Percentiles rank a stretch among this genome's conserved stretches.
phyloP scores from a whole-genome alignment of 1,140 invertebrate genomes.

The Drosophila sulfurigaster region DNA sequence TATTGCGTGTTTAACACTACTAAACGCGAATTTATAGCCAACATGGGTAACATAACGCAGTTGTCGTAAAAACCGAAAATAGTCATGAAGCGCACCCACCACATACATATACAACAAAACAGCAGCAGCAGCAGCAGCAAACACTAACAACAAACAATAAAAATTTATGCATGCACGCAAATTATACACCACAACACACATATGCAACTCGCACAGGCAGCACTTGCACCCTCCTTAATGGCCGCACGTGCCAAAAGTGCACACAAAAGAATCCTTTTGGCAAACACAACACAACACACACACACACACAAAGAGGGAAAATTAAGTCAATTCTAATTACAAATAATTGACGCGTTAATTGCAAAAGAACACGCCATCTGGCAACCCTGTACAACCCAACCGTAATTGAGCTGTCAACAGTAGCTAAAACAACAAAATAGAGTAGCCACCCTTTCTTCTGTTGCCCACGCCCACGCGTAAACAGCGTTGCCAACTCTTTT shows the following conservation, averaged over 20 bases:
- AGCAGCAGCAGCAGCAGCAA: constrained; percentile 55
- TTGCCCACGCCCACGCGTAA: constrained; percentile 1
- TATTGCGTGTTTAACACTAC: constrained; percentile 82
- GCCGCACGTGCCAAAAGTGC: constrained; percentile 63
- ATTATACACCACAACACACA: constrained; percentile 54
- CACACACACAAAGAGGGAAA: constrained; percentile 29
- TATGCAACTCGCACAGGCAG: constrained; percentile 12
- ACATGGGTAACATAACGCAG: constrained; percentile 79
- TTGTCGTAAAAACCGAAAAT: constrained; percentile 78
- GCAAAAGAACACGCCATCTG: constrained; percentile 54
- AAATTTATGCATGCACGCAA: constrained; percentile 68
- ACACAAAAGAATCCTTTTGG: constrained; percentile 58
- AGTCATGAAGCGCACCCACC: constrained; percentile 63
- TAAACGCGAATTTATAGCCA: constrained; percentile 77
- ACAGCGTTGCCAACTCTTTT: constrained; percentile 43
- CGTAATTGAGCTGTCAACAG: constrained; percentile 76
- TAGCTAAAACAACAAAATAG: too few relatives aligned
- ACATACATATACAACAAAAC: constrained; percentile 37
- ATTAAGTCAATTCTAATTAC: constrained; percentile 78
- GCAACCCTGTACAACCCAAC: constrained; percentile 46
- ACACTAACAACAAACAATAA: constrained; percentile 76
- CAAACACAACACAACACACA: constrained; percentile 4
- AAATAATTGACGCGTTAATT: constrained; percentile 81
- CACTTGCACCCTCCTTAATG: background rate
- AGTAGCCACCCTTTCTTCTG: background rate